Evolutionary conservation across 2,888 invertebrate species (phyloP).

Genomic region (Spicauda simplicius): DNA sequence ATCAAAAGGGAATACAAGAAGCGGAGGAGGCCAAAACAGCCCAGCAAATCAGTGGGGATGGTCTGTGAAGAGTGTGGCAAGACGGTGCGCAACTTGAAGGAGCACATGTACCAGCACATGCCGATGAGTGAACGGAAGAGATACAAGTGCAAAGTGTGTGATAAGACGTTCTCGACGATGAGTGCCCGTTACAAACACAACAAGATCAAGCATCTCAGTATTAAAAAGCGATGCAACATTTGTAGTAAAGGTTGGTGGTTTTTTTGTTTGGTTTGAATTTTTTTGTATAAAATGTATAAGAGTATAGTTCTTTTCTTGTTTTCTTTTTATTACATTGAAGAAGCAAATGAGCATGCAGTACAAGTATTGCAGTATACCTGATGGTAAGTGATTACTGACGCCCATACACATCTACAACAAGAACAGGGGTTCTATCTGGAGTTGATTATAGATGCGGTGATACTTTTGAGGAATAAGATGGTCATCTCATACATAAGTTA

Average conservation of each 20-base stretch:
- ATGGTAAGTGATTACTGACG: no score
- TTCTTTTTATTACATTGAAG: no score
- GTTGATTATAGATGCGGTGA: no score
- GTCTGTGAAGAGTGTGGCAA: conserved; percentile 74
- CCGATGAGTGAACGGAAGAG: conserved; percentile 50
- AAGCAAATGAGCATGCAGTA: no score
- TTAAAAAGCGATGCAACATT: conserved; percentile 64
- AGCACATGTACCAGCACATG: conserved; percentile 56
- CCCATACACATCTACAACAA: no score
- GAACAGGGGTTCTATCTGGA: no score
- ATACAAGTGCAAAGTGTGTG: conserved; percentile 61
- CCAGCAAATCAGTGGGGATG: conserved; percentile 41
- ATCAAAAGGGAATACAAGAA: conserved; percentile 46
- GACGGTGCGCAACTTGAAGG: conserved; percentile 58
- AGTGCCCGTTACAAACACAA: conserved; percentile 61
- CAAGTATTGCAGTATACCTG: no score
- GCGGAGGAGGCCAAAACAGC: conserved; percentile 24
- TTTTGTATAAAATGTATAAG: neutral
- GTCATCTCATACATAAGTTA: no score
- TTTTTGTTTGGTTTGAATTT: neutral
- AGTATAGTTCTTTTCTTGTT: no score
- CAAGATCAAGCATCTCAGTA: conserved; percentile 64
- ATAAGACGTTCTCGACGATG: conserved; percentile 57
- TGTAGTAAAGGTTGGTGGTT: conserved; percentile 66
- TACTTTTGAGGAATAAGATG: no score